Evolutionary conservation across 2,888 invertebrate species (phyloP).

Genomic region (Diarsia rubi): DNA sequence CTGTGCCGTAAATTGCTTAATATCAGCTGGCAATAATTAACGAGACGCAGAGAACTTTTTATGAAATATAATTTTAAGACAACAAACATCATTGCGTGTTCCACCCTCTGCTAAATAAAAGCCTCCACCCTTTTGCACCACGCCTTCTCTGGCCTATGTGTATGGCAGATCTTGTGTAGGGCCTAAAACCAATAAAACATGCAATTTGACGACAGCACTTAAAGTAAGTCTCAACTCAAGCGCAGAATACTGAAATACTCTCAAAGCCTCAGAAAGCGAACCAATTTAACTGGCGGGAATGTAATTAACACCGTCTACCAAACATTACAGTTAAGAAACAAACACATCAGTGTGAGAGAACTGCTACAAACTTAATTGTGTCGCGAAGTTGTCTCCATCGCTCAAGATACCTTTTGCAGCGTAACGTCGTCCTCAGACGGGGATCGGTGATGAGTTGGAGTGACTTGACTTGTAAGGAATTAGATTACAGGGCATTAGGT

Average conservation of each 20-base stretch:
- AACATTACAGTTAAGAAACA: conserved; percentile 48
- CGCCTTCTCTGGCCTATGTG: background rate
- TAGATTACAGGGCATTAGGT: background rate
- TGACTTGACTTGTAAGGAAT: background rate
- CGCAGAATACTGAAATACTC: background rate
- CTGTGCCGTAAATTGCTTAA: too few relatives aligned
- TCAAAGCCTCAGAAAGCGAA: conserved; percentile 12
- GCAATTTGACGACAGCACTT: background rate
- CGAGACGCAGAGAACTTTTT: background rate
- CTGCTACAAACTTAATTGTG: conserved; percentile 47
- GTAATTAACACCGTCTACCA: conserved; percentile 19
- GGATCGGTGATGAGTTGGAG: background rate
- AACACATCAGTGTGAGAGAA: conserved; percentile 45
- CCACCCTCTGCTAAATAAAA: background rate
- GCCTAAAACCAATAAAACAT: background rate
- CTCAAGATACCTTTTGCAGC: conserved; percentile 28
- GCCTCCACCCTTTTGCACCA: background rate
- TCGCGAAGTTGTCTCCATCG: conserved; percentile 20
- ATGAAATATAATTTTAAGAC: background rate
- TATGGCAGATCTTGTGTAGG: background rate
- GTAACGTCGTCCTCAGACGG: conserved; percentile 18
- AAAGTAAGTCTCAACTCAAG: background rate
- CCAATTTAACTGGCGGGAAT: conserved; percentile 8
- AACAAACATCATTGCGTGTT: background rate
- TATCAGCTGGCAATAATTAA: background rate